A percentile compares a stretch with the other conserved stretches of the same genome.
phyloP scores from a whole-genome alignment of 2,888 invertebrate species.

The Drosophila monieri region DNA sequence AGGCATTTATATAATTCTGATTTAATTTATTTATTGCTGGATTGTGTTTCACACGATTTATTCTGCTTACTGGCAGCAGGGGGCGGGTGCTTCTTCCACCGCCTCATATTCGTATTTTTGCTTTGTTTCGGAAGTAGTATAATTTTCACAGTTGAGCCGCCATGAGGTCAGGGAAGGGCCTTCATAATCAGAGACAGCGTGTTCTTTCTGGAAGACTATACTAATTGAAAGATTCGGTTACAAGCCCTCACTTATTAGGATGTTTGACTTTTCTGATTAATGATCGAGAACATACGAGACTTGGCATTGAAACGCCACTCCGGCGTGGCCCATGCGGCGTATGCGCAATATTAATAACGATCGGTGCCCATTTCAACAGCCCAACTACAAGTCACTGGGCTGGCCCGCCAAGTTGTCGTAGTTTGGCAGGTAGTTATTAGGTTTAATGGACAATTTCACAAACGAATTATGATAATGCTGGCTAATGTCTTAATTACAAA shows the following conservation, averaged over 20 bases:
- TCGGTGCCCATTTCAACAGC: conserved; percentile 14
- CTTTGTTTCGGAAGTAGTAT: conserved; percentile 39
- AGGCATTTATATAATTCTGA: conserved; percentile 33
- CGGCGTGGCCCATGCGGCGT: neutral
- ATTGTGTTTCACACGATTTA: conserved; percentile 65
- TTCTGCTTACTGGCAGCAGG: conserved; percentile 14
- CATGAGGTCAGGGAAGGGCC: conserved; percentile 43
- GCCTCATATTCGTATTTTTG: neutral
- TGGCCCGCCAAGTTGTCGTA: conserved; percentile 23
- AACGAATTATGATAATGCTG: conserved; percentile 59
- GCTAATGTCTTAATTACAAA: conserved; percentile 61
- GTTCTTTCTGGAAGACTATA: neutral
- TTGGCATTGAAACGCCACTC: neutral
- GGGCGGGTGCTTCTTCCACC: conserved; percentile 15
- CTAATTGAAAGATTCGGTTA: neutral
- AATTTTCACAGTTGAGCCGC: conserved; percentile 47
- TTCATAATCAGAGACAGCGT: conserved; percentile 8
- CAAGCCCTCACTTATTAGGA: neutral
- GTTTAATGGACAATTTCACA: conserved; percentile 51
- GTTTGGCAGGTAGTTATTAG: conserved; percentile 49
- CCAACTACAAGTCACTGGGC: neutral
- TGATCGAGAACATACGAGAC: neutral
- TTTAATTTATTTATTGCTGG: conserved; percentile 39
- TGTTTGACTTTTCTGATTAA: neutral
- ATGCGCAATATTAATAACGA: conserved; percentile 12